Percentiles rank a stretch among this genome's conserved stretches.
Conservation (phyloP, 2,113 vertebrate genomes). For the Myxocyprinus asiaticus region DNA sequence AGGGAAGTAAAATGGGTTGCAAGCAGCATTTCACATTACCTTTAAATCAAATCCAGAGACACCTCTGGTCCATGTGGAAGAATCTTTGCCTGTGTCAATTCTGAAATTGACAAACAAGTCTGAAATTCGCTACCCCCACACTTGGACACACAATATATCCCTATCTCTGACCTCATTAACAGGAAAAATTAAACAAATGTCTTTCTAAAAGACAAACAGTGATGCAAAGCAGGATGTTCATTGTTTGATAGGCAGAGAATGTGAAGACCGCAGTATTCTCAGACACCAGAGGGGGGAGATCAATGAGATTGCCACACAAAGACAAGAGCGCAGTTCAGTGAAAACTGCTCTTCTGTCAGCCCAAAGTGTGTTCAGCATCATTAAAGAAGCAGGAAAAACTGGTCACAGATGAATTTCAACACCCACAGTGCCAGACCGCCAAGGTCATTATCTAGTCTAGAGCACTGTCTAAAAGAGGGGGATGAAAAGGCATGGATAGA, state of each 20-base stretch:
- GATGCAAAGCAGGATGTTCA: not conserved
- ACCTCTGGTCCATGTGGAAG: conserved; percentile 10
- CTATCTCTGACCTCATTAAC: not conserved
- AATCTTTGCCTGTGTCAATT: not conserved
- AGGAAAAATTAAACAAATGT: not conserved
- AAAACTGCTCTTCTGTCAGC: not conserved
- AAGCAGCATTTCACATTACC: too few relatives aligned
- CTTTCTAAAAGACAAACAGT: not conserved
- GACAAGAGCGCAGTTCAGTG: not conserved
- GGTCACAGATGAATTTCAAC: not conserved
- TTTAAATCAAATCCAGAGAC: conserved; percentile 8
- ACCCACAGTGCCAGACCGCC: not conserved
- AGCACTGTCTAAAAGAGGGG: not conserved
- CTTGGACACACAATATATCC: not conserved
- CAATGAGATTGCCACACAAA: conserved; percentile 20
- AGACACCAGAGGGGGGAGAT: conserved; percentile 49
- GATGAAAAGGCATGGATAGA: too few relatives aligned
- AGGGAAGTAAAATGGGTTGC: too few relatives aligned
- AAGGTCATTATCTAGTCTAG: conserved; percentile 31
- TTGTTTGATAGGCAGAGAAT: not conserved
- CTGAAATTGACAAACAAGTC: not conserved
- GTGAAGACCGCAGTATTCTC: conserved; percentile 38
- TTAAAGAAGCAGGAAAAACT: not conserved
- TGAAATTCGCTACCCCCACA: not conserved
- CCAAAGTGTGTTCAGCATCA: not conserved